Conservation (phyloP, 2,797 vertebrate species). For the Pangasius djambal region DNA sequence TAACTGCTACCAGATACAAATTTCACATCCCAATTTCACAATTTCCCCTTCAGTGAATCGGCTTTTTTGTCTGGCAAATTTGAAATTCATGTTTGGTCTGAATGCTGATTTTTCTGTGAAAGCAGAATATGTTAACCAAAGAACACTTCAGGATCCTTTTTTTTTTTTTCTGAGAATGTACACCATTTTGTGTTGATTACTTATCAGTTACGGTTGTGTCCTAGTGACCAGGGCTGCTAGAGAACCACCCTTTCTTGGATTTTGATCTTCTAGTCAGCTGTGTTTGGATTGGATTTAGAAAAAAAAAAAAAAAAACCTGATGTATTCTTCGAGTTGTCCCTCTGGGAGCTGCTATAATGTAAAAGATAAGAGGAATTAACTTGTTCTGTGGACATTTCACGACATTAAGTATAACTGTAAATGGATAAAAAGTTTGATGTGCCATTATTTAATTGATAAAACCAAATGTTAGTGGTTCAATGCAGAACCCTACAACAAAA, state of each 20-base stretch:
- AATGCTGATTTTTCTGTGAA: background rate
- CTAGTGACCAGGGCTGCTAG: background rate
- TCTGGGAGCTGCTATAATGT: background rate
- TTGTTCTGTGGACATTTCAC: background rate
- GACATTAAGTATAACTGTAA: background rate
- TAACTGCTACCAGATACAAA: no score
- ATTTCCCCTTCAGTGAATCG: background rate
- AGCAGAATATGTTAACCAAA: background rate
- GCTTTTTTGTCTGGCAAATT: background rate
- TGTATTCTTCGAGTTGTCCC: background rate
- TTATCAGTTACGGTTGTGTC: background rate
- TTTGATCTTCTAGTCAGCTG: background rate
- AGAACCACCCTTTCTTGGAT: background rate
- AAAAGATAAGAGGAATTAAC: background rate
- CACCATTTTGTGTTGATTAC: no score
- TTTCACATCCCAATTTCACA: background rate
- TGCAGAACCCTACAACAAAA: background rate
- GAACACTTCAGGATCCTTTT: background rate
- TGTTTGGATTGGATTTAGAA: background rate
- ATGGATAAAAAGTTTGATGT: background rate
- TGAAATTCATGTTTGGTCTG: background rate
- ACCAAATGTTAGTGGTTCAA: background rate
- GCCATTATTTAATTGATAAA: background rate
- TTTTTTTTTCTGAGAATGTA: background rate
- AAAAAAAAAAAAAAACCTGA: background rate